phyloP scores from a whole-genome alignment of 2,797 vertebrate genomes.

The Molossus molossus region DNA sequence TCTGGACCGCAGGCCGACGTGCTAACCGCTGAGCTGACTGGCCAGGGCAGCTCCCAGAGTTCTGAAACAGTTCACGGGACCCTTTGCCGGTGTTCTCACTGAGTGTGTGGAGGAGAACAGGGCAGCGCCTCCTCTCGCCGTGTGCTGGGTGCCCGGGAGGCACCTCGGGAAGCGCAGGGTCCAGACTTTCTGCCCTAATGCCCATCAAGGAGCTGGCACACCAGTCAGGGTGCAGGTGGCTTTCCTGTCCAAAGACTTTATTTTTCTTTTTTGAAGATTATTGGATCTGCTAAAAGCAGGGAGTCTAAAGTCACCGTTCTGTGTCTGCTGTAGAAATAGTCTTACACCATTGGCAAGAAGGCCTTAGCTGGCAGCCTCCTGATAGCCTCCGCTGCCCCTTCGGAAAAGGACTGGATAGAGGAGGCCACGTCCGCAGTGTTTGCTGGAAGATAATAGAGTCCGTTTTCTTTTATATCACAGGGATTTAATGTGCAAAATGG shows the following conservation, averaged over 20 bases:
- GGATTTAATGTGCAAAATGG: slow-evolving; percentile 61
- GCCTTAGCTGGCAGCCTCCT: neutral
- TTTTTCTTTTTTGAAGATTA: neutral
- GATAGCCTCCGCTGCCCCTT: neutral
- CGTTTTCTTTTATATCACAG: slow-evolving; percentile 57
- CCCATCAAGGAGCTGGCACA: neutral
- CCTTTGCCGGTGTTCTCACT: neutral
- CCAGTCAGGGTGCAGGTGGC: neutral
- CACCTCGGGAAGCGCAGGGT: neutral
- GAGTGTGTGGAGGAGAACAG: neutral
- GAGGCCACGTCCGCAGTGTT: neutral
- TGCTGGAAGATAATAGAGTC: neutral
- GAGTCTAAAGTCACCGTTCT: neutral
- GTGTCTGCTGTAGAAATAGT: neutral
- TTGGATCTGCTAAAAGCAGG: neutral
- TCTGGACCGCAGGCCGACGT: no score
- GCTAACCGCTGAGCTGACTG: no score
- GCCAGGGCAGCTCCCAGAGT: no score
- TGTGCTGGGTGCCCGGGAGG: neutral
- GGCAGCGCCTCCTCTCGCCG: neutral
- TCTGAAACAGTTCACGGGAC: neutral
- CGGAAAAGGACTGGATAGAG: neutral
- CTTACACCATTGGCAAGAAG: neutral
- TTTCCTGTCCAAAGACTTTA: neutral
- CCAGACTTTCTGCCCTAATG: no score